Percentiles rank a stretch among this genome's conserved stretches.
Evolutionary conservation across 2,113 vertebrate species (phyloP).

Genomic region (Desmodus rotundus): DNA sequence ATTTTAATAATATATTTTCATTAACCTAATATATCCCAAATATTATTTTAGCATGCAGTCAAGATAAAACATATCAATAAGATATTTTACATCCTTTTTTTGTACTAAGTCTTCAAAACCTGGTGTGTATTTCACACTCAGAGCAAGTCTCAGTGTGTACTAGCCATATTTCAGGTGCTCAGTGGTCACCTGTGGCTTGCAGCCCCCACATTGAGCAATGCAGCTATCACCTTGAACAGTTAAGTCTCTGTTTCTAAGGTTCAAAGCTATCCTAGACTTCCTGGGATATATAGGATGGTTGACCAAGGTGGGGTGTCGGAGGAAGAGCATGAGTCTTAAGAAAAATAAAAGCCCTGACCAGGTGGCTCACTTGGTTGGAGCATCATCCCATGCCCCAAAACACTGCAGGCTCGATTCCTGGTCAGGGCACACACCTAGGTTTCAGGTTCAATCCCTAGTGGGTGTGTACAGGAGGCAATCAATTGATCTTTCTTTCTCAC

Average conservation of each 20-base stretch:
- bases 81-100: neutral
- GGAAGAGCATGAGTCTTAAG: neutral
- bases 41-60: neutral
- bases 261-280: neutral
- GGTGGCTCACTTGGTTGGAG: no score
- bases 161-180: neutral
- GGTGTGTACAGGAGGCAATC: no score
- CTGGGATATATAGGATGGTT: neutral
- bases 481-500: no score
- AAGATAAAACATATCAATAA: neutral
- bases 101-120: neutral
- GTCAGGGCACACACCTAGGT: no score
- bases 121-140: neutral
- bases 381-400: no score
- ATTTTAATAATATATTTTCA: neutral
- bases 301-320: neutral
- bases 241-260: neutral
- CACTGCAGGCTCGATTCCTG: no score
- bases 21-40: neutral
- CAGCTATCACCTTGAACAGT: neutral
- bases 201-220: fast-evolving
- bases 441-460: no score
- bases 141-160: neutral
- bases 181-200: neutral
- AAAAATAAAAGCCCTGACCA: neutral